Percentiles rank a stretch among this genome's conserved stretches.
Evolutionary conservation across 2,113 vertebrate genomes (phyloP).

Genomic region (Nicator chloris): DNA sequence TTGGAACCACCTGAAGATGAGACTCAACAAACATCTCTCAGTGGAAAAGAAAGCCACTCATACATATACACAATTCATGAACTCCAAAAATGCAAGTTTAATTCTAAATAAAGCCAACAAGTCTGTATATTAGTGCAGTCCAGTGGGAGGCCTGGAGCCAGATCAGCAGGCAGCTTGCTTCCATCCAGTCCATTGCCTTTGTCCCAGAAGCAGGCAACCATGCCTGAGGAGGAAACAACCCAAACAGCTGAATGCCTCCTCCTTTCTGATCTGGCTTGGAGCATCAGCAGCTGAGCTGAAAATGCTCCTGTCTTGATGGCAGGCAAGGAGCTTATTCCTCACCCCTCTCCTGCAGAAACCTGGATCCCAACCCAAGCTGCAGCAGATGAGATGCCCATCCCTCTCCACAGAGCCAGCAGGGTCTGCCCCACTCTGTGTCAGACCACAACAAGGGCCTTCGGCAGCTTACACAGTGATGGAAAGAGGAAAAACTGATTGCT

Average conservation of each 20-base stretch:
- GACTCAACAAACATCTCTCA: not conserved
- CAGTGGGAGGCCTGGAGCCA: not conserved
- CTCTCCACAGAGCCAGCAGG: not conserved
- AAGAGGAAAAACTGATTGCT: not conserved
- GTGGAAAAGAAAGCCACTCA: not conserved
- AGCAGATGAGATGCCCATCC: not conserved
- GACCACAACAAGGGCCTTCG: not conserved
- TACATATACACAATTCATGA: not conserved
- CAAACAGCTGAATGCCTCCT: accelerated
- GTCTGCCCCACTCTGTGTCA: not conserved
- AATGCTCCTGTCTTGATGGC: not conserved
- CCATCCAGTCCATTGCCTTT: not conserved
- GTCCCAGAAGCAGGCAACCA: not conserved
- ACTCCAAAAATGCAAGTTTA: not conserved
- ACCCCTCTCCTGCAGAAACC: not conserved
- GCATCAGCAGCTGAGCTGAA: not conserved
- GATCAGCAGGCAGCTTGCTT: not conserved
- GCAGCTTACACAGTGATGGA: not conserved
- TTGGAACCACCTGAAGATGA: not conserved
- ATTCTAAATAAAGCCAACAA: not conserved
- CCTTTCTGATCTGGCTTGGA: not conserved
- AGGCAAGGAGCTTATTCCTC: not conserved
- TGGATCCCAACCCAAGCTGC: not conserved
- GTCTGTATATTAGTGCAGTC: not conserved
- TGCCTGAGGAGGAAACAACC: not conserved